Conservation (phyloP, 2,888 invertebrate species). For the Drosophila siamana region DNA sequence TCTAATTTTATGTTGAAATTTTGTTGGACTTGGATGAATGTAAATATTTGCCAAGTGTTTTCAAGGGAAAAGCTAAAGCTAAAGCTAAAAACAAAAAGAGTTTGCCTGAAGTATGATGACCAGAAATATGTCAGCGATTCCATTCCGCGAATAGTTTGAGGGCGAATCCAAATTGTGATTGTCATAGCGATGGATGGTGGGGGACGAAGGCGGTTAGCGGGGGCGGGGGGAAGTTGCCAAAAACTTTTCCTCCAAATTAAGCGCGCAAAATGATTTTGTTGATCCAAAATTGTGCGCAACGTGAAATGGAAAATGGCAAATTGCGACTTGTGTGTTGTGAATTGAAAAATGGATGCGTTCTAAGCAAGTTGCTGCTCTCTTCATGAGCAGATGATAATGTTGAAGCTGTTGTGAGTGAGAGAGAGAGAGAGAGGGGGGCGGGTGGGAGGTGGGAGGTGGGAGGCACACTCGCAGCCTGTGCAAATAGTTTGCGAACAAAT, state of each 20-base stretch:
- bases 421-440: not conserved
- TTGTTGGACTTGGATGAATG: not conserved
- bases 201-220: too few species aligned
- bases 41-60: not conserved
- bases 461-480: constrained; percentile 17
- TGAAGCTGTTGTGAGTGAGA: not conserved
- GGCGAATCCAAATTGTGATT: constrained; percentile 16
- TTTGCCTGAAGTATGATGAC: constrained; percentile 3
- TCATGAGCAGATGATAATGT: constrained; percentile 3
- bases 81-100: too few species aligned
- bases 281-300: constrained; percentile 23
- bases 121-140: constrained; percentile 22
- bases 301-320: not conserved
- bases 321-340: too few species aligned
- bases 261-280: constrained; percentile 19
- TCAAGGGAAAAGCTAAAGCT: not conserved
- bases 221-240: too few species aligned
- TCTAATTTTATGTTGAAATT: not conserved
- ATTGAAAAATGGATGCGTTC: constrained; percentile 3
- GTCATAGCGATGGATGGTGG: constrained; percentile 5
- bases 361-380: constrained; percentile 9
- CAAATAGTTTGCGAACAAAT: constrained; percentile 60
- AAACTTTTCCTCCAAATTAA: constrained; percentile 30
- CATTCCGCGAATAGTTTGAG: constrained; percentile 2
- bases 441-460: not conserved